phyloP scores from a whole-genome alignment of 2,888 invertebrate genomes.

The Caenorhabditis sp. region DNA sequence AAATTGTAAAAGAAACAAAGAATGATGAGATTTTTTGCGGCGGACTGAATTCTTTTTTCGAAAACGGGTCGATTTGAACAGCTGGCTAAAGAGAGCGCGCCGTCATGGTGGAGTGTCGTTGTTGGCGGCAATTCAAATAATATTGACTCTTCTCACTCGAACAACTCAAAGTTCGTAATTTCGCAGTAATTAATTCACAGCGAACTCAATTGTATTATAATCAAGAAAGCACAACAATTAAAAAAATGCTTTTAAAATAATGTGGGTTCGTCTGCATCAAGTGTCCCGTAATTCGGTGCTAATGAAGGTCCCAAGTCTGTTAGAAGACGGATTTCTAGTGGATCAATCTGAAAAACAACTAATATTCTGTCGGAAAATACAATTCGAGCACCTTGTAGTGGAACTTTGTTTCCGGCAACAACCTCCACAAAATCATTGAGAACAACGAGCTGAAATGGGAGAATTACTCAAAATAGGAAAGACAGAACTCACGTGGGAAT shows the following conservation, averaged over 20 bases:
- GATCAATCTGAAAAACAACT: slow-evolving; percentile 37
- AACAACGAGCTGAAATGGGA: slow-evolving; percentile 60
- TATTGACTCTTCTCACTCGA: too few species aligned
- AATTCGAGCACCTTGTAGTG: slow-evolving; percentile 49
- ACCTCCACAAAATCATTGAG: slow-evolving; percentile 63
- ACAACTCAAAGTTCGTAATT: too few species aligned
- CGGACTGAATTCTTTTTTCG: neutral
- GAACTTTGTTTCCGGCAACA: slow-evolving; percentile 68
- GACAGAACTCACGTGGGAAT: slow-evolving; percentile 64
- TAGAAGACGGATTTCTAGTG: slow-evolving; percentile 54
- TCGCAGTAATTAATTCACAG: too few species aligned
- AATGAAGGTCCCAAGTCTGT: slow-evolving; percentile 59
- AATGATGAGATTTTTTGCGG: too few species aligned
- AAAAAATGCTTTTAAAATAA: slow-evolving; percentile 18
- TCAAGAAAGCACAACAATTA: slow-evolving; percentile 1
- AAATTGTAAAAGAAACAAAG: neutral
- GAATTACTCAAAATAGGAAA: neutral
- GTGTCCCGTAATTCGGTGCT: slow-evolving; percentile 54
- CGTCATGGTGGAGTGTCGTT: slow-evolving; percentile 29
- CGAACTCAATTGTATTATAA: slow-evolving; percentile 12
- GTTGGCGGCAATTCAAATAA: neutral
- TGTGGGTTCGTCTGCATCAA: slow-evolving; percentile 50
- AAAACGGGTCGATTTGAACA: slow-evolving; percentile 15
- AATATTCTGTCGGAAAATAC: neutral
- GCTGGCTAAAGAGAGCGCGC: slow-evolving; percentile 10